Conservation (phyloP, 2,888 invertebrate species). For the Apamea epomidion region DNA sequence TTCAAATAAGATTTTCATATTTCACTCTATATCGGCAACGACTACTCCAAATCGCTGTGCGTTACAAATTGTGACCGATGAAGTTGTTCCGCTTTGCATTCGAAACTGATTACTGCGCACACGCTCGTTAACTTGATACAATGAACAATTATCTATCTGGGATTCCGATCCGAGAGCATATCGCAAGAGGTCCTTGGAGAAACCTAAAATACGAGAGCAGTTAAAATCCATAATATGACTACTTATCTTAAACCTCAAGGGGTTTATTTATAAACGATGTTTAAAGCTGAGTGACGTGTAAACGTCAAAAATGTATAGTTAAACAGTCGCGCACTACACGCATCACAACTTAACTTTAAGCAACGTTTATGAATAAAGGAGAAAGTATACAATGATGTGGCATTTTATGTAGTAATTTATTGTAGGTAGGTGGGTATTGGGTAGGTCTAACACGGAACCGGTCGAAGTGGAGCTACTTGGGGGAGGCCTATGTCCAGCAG, state of each 20-base stretch:
- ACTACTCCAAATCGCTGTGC: background rate
- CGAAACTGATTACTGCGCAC: constrained; percentile 26
- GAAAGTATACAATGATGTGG: background rate
- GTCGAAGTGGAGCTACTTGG: too few species aligned
- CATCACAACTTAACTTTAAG: background rate
- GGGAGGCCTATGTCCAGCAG: too few species aligned
- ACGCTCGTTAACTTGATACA: constrained; percentile 53
- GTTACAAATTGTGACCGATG: constrained; percentile 22
- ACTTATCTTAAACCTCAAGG: background rate
- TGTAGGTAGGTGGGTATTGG: background rate
- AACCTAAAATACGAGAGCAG: background rate
- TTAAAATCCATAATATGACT: constrained; percentile 2
- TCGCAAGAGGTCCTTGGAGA: constrained; percentile 17
- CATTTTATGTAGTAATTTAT: background rate
- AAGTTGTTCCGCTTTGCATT: background rate
- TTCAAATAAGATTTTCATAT: constrained; percentile 47
- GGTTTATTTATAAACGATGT: background rate
- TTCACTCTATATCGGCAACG: background rate
- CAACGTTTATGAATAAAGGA: background rate
- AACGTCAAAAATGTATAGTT: background rate
- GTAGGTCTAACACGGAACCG: too few species aligned
- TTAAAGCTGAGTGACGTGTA: background rate
- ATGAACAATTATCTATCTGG: constrained; percentile 34
- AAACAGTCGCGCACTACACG: background rate
- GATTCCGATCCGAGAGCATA: constrained; percentile 2